Percentiles rank a stretch among this genome's conserved stretches.
Evolutionary conservation across 2,888 invertebrate genomes (phyloP).

Genomic region (Kryphioiulus occultus): DNA sequence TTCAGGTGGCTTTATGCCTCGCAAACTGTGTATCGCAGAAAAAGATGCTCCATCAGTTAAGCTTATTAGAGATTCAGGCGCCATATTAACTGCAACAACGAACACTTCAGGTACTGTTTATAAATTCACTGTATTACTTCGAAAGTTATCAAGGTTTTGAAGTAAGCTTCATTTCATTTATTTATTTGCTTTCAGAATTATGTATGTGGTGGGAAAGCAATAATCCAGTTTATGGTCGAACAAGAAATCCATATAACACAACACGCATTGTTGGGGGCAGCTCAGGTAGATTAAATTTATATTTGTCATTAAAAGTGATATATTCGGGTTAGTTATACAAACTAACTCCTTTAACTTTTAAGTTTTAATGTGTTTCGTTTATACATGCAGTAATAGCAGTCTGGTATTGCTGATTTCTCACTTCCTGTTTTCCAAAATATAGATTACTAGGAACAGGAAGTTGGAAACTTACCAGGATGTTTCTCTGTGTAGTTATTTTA

Average conservation of each 20-base stretch:
- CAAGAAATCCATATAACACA: slow-evolving; percentile 64
- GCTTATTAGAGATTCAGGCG: slow-evolving; percentile 74
- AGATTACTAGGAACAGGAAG: too few relatives aligned
- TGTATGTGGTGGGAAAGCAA: slow-evolving; percentile 44
- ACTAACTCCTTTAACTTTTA: too few relatives aligned
- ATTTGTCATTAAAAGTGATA: background rate
- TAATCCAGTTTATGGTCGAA: slow-evolving; percentile 55
- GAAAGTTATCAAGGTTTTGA: too few relatives aligned
- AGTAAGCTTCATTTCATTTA: background rate
- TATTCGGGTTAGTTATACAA: too few relatives aligned
- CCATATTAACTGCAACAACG: slow-evolving; percentile 73
- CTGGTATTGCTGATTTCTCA: too few relatives aligned
- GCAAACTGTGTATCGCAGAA: slow-evolving; percentile 71
- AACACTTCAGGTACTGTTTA: slow-evolving; percentile 60
- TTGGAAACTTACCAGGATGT: too few relatives aligned
- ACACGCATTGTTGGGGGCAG: slow-evolving; percentile 64
- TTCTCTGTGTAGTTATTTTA: too few relatives aligned
- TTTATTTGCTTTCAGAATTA: background rate
- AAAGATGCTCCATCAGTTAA: slow-evolving; percentile 75
- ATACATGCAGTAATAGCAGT: too few relatives aligned
- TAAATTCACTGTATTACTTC: too few relatives aligned
- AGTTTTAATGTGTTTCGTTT: too few relatives aligned
- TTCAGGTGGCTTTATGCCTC: slow-evolving; percentile 77
- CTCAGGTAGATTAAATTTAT: slow-evolving; percentile 58
- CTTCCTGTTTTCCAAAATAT: too few relatives aligned